Base-by-base conservation (phyloP, 2,797 vertebrate species). In the Onychomys leucogaster region DNA sequence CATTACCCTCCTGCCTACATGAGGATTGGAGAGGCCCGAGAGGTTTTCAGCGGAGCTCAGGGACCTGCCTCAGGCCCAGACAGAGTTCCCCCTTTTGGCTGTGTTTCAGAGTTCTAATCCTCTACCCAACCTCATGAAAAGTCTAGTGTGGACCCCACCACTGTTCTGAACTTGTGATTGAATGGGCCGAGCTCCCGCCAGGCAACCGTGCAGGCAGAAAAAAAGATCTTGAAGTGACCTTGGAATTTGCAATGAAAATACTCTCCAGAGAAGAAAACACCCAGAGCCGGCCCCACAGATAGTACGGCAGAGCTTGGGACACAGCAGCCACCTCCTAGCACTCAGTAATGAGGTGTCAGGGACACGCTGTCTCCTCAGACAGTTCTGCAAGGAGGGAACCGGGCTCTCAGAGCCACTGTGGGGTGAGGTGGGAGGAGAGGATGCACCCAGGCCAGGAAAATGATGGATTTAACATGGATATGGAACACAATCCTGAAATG, bases 401-500 rank as follows among this genome's bases (percentile, higher is more conserved):
- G 3, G 57, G 59, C 27, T 93, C 61, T 73, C n/a, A 5, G 65
- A 41, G 67, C 89, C 59, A 37, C 7, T 1, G 2, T 23, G 41
- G 67, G 43, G 34, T 29, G 69, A 34, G 37, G 43, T 6, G n/a
- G 34, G 16, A n/a, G 49, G 17, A 6, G 92, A 69, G 27, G 59
- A 32, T 0, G 9, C 12, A 0, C 46, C 2, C 29, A 1, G 91
- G 97, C 93, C 93, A 76, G 96, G 63, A 41, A 90, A 67, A 34
- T 67, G 96, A 96, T 75, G 86, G 57, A 6, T 94, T 96, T 96
- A 95, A 57, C 95, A 87, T 1, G 16, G 82, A 46, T 37, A 69
- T 71, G 69, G 91, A 94, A 95, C 63, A 61, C 43, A 73, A n/a
- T 83, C 61, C 92, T 34, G 29, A 65, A 83, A 91, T 84, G 91